These are phyloP conservation scores for Pteropus alecto DNA, from an alignment of 2,113 vertebrate genomes.

Conservation along the genomic window DNA sequence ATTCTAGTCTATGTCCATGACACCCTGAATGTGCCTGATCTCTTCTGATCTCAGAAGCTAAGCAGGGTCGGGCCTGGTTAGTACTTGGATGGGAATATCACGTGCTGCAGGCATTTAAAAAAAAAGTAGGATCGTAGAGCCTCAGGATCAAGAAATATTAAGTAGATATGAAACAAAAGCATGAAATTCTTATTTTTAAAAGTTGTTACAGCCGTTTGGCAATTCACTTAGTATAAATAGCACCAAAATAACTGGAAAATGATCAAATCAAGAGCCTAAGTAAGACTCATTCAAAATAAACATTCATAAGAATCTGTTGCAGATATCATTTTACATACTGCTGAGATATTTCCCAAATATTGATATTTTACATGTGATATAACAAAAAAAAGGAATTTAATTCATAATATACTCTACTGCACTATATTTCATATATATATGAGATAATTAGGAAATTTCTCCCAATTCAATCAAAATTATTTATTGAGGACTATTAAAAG, in stretches of 20 bases:
- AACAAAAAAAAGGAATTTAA: neutral
- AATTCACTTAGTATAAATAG: neutral
- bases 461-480: neutral
- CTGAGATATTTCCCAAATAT: neutral
- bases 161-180: neutral
- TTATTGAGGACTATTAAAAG: neutral
- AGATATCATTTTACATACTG: neutral
- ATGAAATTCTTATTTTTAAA: neutral
- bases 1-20: no score
- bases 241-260: neutral
- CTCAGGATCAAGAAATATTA: neutral
- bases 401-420: neutral
- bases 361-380: neutral
- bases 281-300: neutral
- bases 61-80: no score
- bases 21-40: no score
- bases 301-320: neutral
- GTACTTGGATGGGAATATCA: no score
- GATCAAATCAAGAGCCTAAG: neutral
- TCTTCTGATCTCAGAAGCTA: no score
- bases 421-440: neutral
- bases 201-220: neutral
- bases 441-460: neutral
- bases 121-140: neutral
- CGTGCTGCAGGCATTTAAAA: no score